These are phyloP conservation scores for Dermolepida albohirtum DNA, from an alignment of 2,888 invertebrate genomes.

Conservation along the genomic window DNA sequence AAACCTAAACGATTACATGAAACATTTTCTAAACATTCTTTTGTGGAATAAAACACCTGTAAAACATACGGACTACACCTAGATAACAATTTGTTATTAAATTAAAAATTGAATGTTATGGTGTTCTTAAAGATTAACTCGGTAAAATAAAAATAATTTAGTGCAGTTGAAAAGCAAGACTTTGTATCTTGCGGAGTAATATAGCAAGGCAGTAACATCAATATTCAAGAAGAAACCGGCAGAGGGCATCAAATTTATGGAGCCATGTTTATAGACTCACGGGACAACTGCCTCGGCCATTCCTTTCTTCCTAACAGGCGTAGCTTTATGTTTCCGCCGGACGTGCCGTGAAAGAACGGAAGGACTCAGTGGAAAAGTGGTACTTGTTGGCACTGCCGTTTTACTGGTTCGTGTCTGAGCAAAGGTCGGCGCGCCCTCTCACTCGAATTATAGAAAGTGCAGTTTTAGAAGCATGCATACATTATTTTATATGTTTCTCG, in stretches of 20 bases:
- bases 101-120: slow-evolving; percentile 45
- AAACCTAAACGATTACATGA: too few species aligned
- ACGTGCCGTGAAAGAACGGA: slow-evolving; percentile 57
- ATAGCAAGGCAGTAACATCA: slow-evolving; percentile 63
- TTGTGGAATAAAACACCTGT: slow-evolving; percentile 11
- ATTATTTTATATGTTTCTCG: slow-evolving; percentile 1
- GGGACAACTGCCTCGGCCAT: slow-evolving; percentile 64
- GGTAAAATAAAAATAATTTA: slow-evolving; percentile 52
- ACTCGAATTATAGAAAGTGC: slow-evolving; percentile 34
- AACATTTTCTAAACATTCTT: not conserved
- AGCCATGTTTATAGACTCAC: slow-evolving; percentile 67
- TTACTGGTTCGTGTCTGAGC: slow-evolving; percentile 28
- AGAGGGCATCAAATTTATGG: slow-evolving; percentile 67
- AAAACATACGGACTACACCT: slow-evolving; percentile 15
- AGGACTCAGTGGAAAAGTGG: slow-evolving; percentile 31
- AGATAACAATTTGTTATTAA: slow-evolving; percentile 45
- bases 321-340: slow-evolving; percentile 64
- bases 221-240: slow-evolving; percentile 64
- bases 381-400: slow-evolving; percentile 11
- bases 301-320: slow-evolving; percentile 66
- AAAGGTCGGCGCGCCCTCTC: slow-evolving; percentile 9
- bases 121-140: slow-evolving; percentile 42
- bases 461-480: slow-evolving; percentile 2
- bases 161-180: slow-evolving; percentile 48
- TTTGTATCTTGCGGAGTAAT: slow-evolving; percentile 57